Evolutionary conservation across 2,888 invertebrate genomes (phyloP).

Genomic region (Eudemis profundana): DNA sequence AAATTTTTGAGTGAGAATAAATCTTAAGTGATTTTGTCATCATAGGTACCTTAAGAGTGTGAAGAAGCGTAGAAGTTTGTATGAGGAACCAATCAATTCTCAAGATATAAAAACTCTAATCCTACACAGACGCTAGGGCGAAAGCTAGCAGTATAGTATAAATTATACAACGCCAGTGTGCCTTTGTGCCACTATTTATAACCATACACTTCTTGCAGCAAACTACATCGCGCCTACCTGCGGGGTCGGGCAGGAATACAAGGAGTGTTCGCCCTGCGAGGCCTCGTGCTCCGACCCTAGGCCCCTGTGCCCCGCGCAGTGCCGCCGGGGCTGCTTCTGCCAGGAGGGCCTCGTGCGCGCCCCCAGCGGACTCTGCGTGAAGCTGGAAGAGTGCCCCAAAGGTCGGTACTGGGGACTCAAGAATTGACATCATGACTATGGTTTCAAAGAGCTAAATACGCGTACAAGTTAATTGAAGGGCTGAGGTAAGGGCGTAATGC

Average conservation of each 20-base stretch:
- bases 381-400: slow-evolving; percentile 61
- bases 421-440: background rate
- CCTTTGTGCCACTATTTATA: background rate
- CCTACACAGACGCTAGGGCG: too few species aligned
- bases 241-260: slow-evolving; percentile 60
- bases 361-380: slow-evolving; percentile 62
- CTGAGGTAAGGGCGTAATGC: too few species aligned
- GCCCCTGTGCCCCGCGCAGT: slow-evolving; percentile 55
- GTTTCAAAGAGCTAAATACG: too few species aligned
- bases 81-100: too few species aligned
- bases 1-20: too few species aligned
- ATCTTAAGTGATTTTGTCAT: too few species aligned
- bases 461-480: too few species aligned
- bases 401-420: slow-evolving; percentile 51
- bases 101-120: too few species aligned
- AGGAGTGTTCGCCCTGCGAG: slow-evolving; percentile 60
- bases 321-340: slow-evolving; percentile 68
- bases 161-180: too few species aligned
- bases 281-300: slow-evolving; percentile 62
- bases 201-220: slow-evolving; percentile 31
- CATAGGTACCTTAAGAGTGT: too few species aligned
- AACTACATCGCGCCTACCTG: slow-evolving; percentile 52
- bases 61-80: too few species aligned
- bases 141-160: too few species aligned
- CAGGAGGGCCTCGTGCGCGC: slow-evolving; percentile 60